Conservation (phyloP, 2,888 invertebrate species). For the Hipparchia sbordonii region DNA sequence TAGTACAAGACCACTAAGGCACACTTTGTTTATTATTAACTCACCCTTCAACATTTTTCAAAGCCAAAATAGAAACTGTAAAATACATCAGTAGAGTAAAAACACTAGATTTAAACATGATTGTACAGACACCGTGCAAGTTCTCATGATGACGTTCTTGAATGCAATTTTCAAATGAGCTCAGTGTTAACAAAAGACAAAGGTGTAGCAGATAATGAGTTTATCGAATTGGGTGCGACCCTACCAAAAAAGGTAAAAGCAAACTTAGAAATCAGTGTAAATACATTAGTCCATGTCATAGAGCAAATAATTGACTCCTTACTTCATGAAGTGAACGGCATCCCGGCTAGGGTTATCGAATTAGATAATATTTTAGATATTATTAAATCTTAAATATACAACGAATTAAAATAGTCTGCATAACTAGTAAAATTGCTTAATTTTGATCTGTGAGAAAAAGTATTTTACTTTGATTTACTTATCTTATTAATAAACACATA, state of each 20-base stretch:
- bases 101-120: constrained; percentile 67
- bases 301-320: constrained; percentile 42
- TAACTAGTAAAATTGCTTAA: not conserved
- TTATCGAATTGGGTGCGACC: constrained; percentile 71
- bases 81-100: constrained; percentile 57
- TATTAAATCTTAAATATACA: not conserved
- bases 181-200: constrained; percentile 54
- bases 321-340: constrained; percentile 39
- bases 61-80: constrained; percentile 59
- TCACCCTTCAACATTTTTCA: constrained; percentile 68
- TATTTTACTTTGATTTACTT: too few species aligned
- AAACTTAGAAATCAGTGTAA: constrained; percentile 71
- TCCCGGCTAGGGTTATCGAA: constrained; percentile 26
- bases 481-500: too few species aligned
- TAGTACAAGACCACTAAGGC: too few species aligned
- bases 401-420: too few species aligned
- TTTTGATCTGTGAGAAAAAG: too few species aligned
- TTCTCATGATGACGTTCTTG: constrained; percentile 47
- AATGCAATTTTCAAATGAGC: constrained; percentile 64
- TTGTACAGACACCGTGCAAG: constrained; percentile 42
- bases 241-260: constrained; percentile 65
- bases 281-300: constrained; percentile 52
- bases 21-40: constrained; percentile 33
- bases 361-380: too few species aligned
- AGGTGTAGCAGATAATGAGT: constrained; percentile 52